phyloP scores from a whole-genome alignment of 2,888 invertebrate species.

The Zhuqinia jingwanae region DNA sequence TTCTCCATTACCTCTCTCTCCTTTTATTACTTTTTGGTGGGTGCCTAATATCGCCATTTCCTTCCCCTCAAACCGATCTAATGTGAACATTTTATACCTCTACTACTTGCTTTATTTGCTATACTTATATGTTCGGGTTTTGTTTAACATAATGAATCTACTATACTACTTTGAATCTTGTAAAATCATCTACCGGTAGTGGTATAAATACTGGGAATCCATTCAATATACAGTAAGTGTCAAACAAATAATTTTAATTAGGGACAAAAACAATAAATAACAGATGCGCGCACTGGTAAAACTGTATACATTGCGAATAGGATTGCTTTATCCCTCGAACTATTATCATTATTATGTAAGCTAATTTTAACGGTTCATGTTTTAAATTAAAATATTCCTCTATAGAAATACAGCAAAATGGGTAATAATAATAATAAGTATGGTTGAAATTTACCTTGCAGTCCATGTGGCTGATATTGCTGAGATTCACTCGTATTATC shows the following conservation, averaged over 20 bases:
- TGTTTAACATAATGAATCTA: not conserved
- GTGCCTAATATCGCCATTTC: constrained; percentile 37
- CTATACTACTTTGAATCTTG: not conserved
- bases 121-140: no score
- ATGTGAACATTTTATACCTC: not conserved
- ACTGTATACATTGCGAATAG: no score
- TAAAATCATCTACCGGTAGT: not conserved
- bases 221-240: no score
- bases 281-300: not conserved
- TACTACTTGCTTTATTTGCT: not conserved
- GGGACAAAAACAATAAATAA: not conserved
- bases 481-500: constrained; percentile 90
- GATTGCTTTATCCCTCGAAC: no score
- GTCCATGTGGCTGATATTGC: constrained; percentile 92
- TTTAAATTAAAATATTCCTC: no score
- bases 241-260: not conserved
- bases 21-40: constrained; percentile 22
- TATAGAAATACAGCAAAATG: no score
- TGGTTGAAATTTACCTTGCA: constrained; percentile 86
- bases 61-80: no score
- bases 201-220: not conserved
- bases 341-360: no score
- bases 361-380: no score
- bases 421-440: not conserved
- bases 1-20: not conserved